Conservation (phyloP, 1,140 invertebrate species). For the Papilio machaon region DNA sequence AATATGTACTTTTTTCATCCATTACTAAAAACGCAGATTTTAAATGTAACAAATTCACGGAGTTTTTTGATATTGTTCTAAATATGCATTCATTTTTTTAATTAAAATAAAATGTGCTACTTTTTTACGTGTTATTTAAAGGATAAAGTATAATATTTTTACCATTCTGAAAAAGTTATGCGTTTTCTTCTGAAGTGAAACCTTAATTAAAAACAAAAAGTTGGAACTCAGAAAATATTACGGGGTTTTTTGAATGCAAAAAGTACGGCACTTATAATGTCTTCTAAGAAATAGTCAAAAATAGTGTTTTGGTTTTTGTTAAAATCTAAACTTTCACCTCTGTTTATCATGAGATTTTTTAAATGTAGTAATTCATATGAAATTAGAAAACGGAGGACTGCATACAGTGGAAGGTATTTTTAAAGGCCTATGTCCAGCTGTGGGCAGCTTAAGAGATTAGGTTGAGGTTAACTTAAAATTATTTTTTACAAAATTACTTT, state of each 20-base stretch:
- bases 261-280: neutral
- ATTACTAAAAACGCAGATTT: neutral
- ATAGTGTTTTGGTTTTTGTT: neutral
- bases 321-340: neutral
- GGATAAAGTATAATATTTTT: neutral
- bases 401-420: too few relatives aligned
- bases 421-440: too few relatives aligned
- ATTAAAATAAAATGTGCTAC: neutral
- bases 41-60: neutral
- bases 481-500: too few relatives aligned
- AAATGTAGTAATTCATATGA: neutral
- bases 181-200: neutral
- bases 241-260: constrained; percentile 1
- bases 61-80: neutral
- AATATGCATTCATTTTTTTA: neutral
- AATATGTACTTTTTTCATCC: neutral
- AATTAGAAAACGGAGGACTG: too few relatives aligned
- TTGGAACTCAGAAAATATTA: neutral
- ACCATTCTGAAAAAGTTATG: neutral
- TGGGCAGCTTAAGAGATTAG: too few relatives aligned
- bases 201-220: constrained; percentile 1
- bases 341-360: neutral
- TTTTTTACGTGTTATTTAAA: neutral
- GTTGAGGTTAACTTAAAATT: too few relatives aligned
- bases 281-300: neutral